Percentiles rank a stretch among this genome's conserved stretches.
Evolutionary conservation across 2,797 vertebrate species (phyloP).

Genomic region (Falco concolor): DNA sequence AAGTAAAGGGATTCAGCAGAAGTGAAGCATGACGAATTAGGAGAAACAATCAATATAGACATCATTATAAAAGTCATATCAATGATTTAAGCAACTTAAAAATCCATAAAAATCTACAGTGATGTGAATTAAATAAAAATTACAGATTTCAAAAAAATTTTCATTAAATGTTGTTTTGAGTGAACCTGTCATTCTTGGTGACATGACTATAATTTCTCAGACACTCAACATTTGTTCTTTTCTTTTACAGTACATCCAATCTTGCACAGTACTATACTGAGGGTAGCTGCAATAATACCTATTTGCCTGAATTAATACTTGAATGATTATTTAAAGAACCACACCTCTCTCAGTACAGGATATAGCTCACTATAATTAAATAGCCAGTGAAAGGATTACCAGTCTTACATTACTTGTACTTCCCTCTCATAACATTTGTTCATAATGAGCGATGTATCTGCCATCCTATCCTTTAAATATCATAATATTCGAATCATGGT

Average conservation of each 20-base stretch:
- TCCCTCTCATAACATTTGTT: background rate
- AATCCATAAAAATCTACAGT: background rate
- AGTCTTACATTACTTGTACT: background rate
- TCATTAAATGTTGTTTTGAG: background rate
- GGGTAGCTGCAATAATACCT: background rate
- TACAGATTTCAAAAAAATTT: background rate
- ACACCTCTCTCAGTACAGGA: background rate
- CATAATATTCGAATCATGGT: no score
- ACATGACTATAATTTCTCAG: background rate
- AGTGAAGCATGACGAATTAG: background rate
- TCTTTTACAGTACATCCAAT: background rate
- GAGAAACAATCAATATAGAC: background rate
- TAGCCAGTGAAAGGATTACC: background rate
- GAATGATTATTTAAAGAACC: background rate
- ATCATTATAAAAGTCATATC: background rate
- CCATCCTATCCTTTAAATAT: background rate
- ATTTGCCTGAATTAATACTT: background rate
- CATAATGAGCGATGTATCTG: background rate
- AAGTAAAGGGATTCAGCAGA: background rate
- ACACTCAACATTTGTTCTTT: background rate
- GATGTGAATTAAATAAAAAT: constrained; percentile 4
- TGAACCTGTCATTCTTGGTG: constrained; percentile 12
- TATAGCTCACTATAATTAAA: background rate
- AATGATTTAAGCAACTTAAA: background rate
- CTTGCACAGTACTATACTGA: background rate